These are phyloP conservation scores for Anolis sagrei DNA, from an alignment of 2,113 vertebrate species.

Conservation along the genomic window DNA sequence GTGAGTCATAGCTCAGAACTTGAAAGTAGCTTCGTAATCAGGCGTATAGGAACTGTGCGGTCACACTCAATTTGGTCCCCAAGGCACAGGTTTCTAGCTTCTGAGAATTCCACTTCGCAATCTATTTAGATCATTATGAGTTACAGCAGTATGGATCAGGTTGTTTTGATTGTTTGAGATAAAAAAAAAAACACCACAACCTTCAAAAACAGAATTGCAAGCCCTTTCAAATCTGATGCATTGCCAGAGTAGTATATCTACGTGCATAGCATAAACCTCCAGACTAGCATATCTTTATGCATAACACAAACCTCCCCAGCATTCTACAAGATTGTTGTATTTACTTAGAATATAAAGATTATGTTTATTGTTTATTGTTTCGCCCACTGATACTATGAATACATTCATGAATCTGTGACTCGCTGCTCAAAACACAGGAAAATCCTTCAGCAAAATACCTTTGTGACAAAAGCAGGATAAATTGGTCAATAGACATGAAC, in stretches of 20 bases:
- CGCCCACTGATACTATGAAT: no score
- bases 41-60: conserved; percentile 53
- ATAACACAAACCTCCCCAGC: neutral
- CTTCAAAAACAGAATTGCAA: neutral
- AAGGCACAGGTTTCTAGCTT: conserved; percentile 33
- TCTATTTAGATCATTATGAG: conserved; percentile 20
- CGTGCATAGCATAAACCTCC: neutral
- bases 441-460: no score
- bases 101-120: conserved; percentile 44
- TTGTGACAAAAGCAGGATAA: no score
- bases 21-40: conserved; percentile 52
- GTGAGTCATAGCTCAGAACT: conserved; percentile 60
- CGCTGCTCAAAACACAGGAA: no score
- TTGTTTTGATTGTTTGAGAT: neutral
- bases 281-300: neutral
- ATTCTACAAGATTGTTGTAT: neutral
- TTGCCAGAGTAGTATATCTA: neutral
- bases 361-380: no score
- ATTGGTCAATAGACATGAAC: no score
- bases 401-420: no score
- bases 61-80: conserved; percentile 42
- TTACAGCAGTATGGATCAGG: neutral
- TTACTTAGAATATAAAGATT: no score
- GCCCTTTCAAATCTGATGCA: neutral
- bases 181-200: neutral